Evolutionary conservation across 2,113 vertebrate genomes (phyloP), one percentile per base, ranked within the genome.

Genomic region (Scomber japonicus): DNA sequence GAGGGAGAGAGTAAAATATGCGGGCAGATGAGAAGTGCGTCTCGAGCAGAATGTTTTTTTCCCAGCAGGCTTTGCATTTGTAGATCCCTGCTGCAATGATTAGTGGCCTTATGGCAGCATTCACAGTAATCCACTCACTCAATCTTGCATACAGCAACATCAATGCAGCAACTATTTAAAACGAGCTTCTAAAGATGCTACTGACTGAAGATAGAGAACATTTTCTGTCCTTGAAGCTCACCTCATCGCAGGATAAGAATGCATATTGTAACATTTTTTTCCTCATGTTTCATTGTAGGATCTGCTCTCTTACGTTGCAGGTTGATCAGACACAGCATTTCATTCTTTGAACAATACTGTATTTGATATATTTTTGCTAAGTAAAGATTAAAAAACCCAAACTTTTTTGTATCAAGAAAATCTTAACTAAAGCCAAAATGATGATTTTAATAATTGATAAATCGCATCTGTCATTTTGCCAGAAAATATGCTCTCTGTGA

Each of bases 51-150:
- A 71, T 74, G 55, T 71, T 84, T 81, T 83, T 79, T 40, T 40
- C 82, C 84, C 77, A 81, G 77, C 54, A 80, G 80, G 71, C 63
- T 88, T 88, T 49, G 53, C 74, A 74, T 71, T 88, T 75, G 81
- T 77, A 62, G 78, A 84, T 88, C 66, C 67, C 65, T 55, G 24
- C 71, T 71, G 77, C 67, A 75, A 61, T 68, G 77, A 87, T 87
- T 71, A 83, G 88, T 56, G 62, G 56, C 59, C 63, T 78, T 45
- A 50, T 59, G 56, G 67, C 44, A 55, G 6, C 15, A 19, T 30
- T 55, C 56, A 53, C 16, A 27, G 24, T 27, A 27, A 27, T 27
- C 24, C 24, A 27, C 24, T 27, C 24, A 62, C 45, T 55, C 17
- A 63, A 19, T 68, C 21, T 19, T 49, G 27, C 64, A 24, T 12